These are phyloP conservation scores for Pediacus dermestoides DNA, from an alignment of 2,888 invertebrate species.

Conservation along the genomic window DNA sequence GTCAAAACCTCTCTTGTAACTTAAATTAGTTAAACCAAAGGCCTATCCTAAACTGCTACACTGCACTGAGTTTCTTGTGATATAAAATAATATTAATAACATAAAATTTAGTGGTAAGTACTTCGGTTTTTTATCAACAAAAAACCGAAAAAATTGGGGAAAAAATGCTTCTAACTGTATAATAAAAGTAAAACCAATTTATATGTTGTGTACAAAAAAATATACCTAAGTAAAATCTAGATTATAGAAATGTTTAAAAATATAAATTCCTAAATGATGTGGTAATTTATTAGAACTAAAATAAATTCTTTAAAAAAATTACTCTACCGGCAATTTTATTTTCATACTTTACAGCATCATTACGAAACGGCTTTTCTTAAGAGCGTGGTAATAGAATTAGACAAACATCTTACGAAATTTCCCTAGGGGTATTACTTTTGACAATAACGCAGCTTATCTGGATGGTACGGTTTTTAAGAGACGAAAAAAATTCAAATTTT, in stretches of 20 bases:
- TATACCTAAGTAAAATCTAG: conserved; percentile 21
- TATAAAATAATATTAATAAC: conserved; percentile 13
- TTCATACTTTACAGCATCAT: too few species aligned
- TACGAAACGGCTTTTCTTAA: too few species aligned
- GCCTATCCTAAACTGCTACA: too few species aligned
- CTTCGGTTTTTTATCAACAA: conserved; percentile 7
- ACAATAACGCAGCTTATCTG: too few species aligned
- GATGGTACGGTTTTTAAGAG: too few species aligned
- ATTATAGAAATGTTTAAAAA: conserved; percentile 11
- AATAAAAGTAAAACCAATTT: conserved; percentile 32
- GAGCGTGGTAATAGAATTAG: too few species aligned
- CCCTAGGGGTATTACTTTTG: too few species aligned
- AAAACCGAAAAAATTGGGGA: conserved; percentile 32
- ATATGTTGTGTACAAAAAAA: conserved; percentile 38
- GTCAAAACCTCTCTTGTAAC: too few species aligned
- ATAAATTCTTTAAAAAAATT: conserved; percentile 22
- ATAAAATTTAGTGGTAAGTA: not conserved
- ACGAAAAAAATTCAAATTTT: too few species aligned
- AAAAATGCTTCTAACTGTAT: conserved; percentile 43
- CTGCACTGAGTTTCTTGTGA: conserved; percentile 31
- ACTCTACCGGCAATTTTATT: too few species aligned
- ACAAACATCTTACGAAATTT: too few species aligned
- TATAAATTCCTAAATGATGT: conserved; percentile 23
- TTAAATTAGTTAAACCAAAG: too few species aligned
- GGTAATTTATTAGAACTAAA: conserved; percentile 18